These are phyloP conservation scores for Tachysurus vachellii DNA, from an alignment of 2,113 vertebrate genomes.

Conservation along the genomic window DNA sequence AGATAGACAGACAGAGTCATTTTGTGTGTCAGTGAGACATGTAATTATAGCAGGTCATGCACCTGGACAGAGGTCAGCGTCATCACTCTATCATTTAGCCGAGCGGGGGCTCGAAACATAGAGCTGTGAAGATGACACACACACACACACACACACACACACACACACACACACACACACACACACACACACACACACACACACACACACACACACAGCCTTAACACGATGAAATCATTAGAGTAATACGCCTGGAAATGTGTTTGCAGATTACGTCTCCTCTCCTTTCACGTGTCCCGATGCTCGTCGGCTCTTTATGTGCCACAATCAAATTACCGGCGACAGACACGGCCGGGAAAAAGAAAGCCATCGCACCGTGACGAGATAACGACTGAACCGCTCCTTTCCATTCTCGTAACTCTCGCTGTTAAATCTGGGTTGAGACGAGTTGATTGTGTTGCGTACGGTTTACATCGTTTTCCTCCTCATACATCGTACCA, in stretches of 20 bases:
- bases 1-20: constrained; percentile 65
- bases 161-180: constrained; percentile 64
- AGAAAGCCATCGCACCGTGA: not conserved
- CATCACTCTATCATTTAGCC: constrained; percentile 97
- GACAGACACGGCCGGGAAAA: constrained; percentile 23
- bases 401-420: not conserved
- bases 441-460: not conserved
- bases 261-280: constrained; percentile 91
- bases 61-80: constrained; percentile 92
- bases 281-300: constrained; percentile 87
- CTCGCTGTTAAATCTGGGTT: not conserved
- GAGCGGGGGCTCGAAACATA: constrained; percentile 57
- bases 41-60: constrained; percentile 90
- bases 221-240: constrained; percentile 98
- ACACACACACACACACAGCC: constrained; percentile 69
- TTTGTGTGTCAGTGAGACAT: constrained; percentile 85
- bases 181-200: constrained; percentile 67
- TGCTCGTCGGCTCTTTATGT: constrained; percentile 86
- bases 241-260: constrained; percentile 99
- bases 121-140: constrained; percentile 70
- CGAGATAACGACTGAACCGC: not conserved
- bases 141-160: not conserved
- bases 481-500: not conserved
- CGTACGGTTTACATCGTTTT: not conserved
- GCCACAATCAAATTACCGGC: constrained; percentile 82